Evolutionary conservation across 2,797 vertebrate species (phyloP), one percentile per base, ranked within the genome.

Genomic region (Cheirogaleus major): DNA sequence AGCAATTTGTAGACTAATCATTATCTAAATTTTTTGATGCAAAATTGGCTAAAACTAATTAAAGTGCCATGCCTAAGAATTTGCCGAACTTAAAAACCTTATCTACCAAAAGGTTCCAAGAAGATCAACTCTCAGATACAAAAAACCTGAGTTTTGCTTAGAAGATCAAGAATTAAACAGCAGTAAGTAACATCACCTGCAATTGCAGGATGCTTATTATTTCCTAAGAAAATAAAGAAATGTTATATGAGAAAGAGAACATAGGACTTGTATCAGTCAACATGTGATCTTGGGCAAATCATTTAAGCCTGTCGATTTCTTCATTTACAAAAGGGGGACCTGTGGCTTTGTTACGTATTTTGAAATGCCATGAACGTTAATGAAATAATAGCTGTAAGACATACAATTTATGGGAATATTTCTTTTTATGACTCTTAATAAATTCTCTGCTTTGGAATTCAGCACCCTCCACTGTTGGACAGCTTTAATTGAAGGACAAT

Each of bases 21-120:
- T 93, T 97, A 94, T 81, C 92, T 89, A 63, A 93, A 52, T 48
- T 90, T 84, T 96, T 48, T 8, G 17, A 72, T 88, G 89, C 92
- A 95, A 59, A 96, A 95, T 85, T 97, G 75, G 23, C 81, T 92
- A 59, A 96, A 92, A 97, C 27, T 70, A 96, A 80, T 96, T 96
- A 96, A 97, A 75, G 18, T 10, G 3, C 7, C 76, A 93, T 92
- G 61, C 86, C 20, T 95, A 97, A 95, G 72, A 97, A 91, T 92
- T 91, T 83, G 4, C 45, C 91, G 72, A 38, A 6, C 87, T 11
- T 73, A 88, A 0, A 0, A 61, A 80, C 17, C 10, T 88, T 97
- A 48, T 48, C 35, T 95, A 5, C 52, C 59, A 91, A 95, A 96
- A 87, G 25, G 7, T 73, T 83, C 45, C 35, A 72, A 75, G 73